These are phyloP conservation scores for Callosobruchus maculatus DNA, from an alignment of 2,888 invertebrate species.

Conservation along the genomic window DNA sequence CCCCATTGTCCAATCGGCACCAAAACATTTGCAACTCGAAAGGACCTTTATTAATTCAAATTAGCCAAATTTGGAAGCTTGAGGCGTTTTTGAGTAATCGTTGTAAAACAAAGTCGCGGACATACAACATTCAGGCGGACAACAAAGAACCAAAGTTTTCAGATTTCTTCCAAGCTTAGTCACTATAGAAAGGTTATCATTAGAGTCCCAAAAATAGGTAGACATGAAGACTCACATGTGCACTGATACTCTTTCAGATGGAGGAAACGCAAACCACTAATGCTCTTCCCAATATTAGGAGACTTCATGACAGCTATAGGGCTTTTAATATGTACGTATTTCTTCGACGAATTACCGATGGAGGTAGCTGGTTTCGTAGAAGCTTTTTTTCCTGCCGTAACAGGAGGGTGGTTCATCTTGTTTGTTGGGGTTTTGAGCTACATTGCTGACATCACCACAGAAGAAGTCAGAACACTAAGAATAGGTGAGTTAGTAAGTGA, in stretches of 20 bases:
- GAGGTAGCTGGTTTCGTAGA: conserved; percentile 80
- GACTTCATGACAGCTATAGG: conserved; percentile 77
- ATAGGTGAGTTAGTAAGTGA: conserved; percentile 53
- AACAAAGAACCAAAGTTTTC: no score
- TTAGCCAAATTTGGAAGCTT: no score
- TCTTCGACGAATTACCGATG: conserved; percentile 74
- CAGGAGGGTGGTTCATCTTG: conserved; percentile 87
- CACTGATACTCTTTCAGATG: conserved; percentile 37
- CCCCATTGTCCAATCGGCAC: no score
- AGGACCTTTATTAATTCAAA: no score
- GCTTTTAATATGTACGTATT: conserved; percentile 74
- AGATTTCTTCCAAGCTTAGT: no score
- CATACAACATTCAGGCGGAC: no score
- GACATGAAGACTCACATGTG: no score
- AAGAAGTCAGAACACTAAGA: conserved; percentile 77
- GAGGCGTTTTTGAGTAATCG: no score
- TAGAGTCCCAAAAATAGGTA: no score
- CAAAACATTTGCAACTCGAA: no score
- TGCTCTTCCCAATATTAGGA: conserved; percentile 77
- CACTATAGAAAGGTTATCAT: no score
- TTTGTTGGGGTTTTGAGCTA: conserved; percentile 89
- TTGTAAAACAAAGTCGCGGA: no score
- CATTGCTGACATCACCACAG: conserved; percentile 80
- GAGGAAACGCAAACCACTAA: conserved; percentile 73
- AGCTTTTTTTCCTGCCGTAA: conserved; percentile 76